Evolutionary conservation across 2,113 vertebrate genomes (phyloP), one percentile per base, ranked within the genome.

Genomic region (Colius striatus): DNA sequence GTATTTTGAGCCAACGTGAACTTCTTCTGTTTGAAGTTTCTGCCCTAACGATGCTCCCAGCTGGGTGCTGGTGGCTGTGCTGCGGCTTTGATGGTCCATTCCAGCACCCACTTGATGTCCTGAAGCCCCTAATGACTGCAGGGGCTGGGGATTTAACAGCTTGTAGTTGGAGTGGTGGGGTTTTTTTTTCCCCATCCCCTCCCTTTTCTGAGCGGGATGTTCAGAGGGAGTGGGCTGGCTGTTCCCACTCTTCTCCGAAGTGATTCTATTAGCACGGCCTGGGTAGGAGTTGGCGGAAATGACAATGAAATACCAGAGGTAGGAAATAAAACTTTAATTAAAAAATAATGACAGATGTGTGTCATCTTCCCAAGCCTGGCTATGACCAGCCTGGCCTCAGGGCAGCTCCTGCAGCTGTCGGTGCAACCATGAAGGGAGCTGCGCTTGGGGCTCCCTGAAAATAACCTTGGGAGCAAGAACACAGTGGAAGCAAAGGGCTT

Each of bases 311-410:
- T 68, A 70, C 93, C 75, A 92, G 91, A 20, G 6, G 54, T 76
- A 73, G 92, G 90, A 87, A 91, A 91, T 89, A 94, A 91, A 97
- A 91, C 76, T 84, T 81, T 95, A 91, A 97, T 96, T 85, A 66
- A 94, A 95, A 92, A 47, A 85, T 73, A 87, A 95, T 25, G 84
- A 87, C 84, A 82, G 91, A 82, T 25, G 41, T 34, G 17, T 61
- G 74, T 54, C 87, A 61, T 75, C 81, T 45, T 68, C 91, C 84
- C 74, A 65, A 53, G 23, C 4, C 41, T 16, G 50, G 25, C 30
- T 32, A 29, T 36, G 77, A 43, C 29, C 77, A 43, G 45, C 43
- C 54, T 72, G 73, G 77, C 84, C 1, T 1, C 14, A 6, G 84
- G 92, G 95, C 70, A 72, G 91, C 55, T 65, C 47, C 6, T 22